These are phyloP conservation scores for Notarius lentiginosus DNA, from an alignment of 2,113 vertebrate species.

Conservation along the genomic window DNA sequence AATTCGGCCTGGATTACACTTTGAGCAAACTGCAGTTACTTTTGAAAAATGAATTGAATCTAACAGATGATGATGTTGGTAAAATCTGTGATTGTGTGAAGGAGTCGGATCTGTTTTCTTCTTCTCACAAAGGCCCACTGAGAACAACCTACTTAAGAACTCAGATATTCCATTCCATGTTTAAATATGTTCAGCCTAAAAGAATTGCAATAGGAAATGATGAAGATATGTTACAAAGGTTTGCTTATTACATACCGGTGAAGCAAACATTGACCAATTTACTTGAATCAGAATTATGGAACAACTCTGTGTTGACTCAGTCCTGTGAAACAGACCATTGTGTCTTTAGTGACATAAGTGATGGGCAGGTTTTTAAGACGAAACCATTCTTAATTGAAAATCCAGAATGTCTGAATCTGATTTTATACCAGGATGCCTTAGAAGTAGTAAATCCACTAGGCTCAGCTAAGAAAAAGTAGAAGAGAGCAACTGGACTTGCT, in stretches of 20 bases:
- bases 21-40: slow-evolving; percentile 46
- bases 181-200: background rate
- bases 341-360: slow-evolving; percentile 7
- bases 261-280: slow-evolving; percentile 43
- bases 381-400: slow-evolving; percentile 45
- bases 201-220: slow-evolving; percentile 44
- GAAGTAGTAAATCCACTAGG: too few species aligned
- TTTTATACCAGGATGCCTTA: slow-evolving; percentile 44
- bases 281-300: slow-evolving; percentile 52
- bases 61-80: slow-evolving; percentile 48
- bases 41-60: slow-evolving; percentile 44
- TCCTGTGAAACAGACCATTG: background rate
- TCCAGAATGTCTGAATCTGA: slow-evolving; percentile 45
- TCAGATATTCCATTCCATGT: background rate
- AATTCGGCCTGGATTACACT: slow-evolving; percentile 51
- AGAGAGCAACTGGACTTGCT: too few species aligned
- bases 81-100: slow-evolving; percentile 48
- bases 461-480: too few species aligned
- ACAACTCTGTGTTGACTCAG: slow-evolving; percentile 21
- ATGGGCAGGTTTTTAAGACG: slow-evolving; percentile 45
- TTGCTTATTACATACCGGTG: slow-evolving; percentile 54
- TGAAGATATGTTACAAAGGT: slow-evolving; percentile 50
- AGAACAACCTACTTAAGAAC: slow-evolving; percentile 51
- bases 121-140: slow-evolving; percentile 41
- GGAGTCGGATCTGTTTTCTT: slow-evolving; percentile 49